A percentile compares a stretch with the other conserved stretches of the same genome.
phyloP scores from a whole-genome alignment of 2,888 invertebrate species.

The Lycocerus yunnanus region DNA sequence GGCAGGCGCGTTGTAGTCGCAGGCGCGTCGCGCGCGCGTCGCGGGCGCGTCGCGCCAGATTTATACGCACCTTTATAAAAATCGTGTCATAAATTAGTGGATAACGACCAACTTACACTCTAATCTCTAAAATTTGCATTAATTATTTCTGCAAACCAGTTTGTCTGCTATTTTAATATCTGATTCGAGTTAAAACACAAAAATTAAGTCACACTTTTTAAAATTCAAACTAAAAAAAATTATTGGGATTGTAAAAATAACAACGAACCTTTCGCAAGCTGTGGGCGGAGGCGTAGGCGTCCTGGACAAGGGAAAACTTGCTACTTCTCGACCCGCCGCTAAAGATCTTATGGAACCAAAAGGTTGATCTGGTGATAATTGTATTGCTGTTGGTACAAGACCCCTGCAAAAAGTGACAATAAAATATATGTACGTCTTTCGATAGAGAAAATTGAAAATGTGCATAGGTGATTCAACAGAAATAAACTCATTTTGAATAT shows the following conservation, averaged over 20 bases:
- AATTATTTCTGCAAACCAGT: neutral
- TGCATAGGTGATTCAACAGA: neutral
- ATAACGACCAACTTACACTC: neutral
- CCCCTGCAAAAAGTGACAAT: constrained; percentile 61
- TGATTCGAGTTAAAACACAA: neutral
- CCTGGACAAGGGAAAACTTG: constrained; percentile 76
- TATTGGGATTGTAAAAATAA: neutral
- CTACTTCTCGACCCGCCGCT: constrained; percentile 73
- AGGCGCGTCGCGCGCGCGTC: no score
- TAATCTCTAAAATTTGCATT: neutral
- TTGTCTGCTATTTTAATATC: neutral
- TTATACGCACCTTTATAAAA: no score
- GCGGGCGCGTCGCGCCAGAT: no score
- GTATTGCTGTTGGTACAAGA: constrained; percentile 69
- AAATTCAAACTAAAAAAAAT: neutral
- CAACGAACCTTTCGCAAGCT: constrained; percentile 52
- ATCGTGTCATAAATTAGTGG: neutral
- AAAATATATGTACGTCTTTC: neutral
- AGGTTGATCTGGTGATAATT: constrained; percentile 73
- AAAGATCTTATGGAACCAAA: constrained; percentile 76
- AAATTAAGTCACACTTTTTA: neutral
- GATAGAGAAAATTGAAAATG: neutral
- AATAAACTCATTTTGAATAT: neutral
- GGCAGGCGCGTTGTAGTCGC: no score
- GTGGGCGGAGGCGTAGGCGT: constrained; percentile 73